Base-by-base conservation (phyloP, 2,888 invertebrate genomes). In the Zelleria hepariella region DNA sequence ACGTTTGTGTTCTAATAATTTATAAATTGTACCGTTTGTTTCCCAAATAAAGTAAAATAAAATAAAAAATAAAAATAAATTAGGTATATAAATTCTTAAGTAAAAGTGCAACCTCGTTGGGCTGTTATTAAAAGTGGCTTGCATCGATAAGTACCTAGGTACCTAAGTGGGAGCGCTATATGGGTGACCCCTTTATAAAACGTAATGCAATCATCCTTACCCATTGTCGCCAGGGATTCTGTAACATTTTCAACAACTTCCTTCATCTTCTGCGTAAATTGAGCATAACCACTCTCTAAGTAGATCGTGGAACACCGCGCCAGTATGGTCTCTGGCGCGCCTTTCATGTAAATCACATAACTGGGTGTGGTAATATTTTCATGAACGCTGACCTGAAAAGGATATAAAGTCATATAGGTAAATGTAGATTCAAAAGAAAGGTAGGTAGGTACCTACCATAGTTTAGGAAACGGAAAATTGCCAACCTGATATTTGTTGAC, bases 241-340 rank as follows among this genome's bases (percentile, higher is more conserved):
- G 68, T 77, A 20, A 73, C 74, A 59, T 67, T 73, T 57, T 83
- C 76, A 18, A 74, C 75, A 20, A 65, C 63, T 32, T 69, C 63
- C 63, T 68, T 78, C 51, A 80, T 71, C 58, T 78, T 77, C 10
- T 67, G 66, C 5, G 76, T 77, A 58, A 85, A 64, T n/a, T 60
- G 62, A 23, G 91, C 89, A 73, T 93, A 93, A 72, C 94, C 94
- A 74, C 94, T 94, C 65, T 95, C 95, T 65, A 94, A 92, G 75
- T 94, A 93, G 65, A 98, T 94, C 32, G 94, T 95, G 25, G 92
- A 89, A 82, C 96, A 96, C 62, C 95, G 91, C 71, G 95, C 94
- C 61, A 98, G 82, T 67, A 99, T 95, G 66, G 96, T 91, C 86
- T 99, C 99, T 1, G 99, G 97, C 62, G 98, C 98, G 58, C 98